phyloP scores from a whole-genome alignment of 2,797 vertebrate genomes.

The Ataeniobius toweri region DNA sequence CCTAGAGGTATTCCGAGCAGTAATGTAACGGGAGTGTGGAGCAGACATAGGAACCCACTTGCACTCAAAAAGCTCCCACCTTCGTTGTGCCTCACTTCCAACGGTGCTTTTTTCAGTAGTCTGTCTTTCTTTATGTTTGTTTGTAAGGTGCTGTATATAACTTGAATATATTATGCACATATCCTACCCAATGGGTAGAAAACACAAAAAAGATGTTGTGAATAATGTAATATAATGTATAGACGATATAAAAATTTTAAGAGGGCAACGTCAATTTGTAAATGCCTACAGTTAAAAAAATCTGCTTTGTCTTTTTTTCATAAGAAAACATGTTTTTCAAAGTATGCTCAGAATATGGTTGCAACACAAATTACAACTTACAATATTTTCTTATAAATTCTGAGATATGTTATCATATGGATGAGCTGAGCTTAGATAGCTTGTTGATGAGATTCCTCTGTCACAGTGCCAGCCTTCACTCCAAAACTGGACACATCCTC shows the following conservation, averaged over 20 bases:
- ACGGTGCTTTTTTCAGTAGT: constrained; percentile 93
- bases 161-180: constrained; percentile 97
- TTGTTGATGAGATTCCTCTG: constrained; percentile 40
- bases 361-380: constrained; percentile 84
- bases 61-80: constrained; percentile 84
- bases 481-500: constrained; percentile 49
- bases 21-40: constrained; percentile 65
- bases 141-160: constrained; percentile 97
- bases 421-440: constrained; percentile 63
- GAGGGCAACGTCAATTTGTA: constrained; percentile 91
- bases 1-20: constrained; percentile 53
- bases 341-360: constrained; percentile 84
- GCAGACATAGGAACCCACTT: constrained; percentile 84
- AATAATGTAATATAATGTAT: constrained; percentile 97
- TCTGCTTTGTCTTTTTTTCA: constrained; percentile 82
- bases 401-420: constrained; percentile 81
- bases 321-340: constrained; percentile 86
- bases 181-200: constrained; percentile 99
- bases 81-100: constrained; percentile 95
- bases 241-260: constrained; percentile 93
- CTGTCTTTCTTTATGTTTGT: constrained; percentile 82
- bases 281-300: constrained; percentile 85
- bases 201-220: constrained; percentile 86
- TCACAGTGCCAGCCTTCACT: constrained; percentile 66
- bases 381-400: constrained; percentile 93